Conservation (phyloP, 2,888 invertebrate species). For the Biston stratarius region DNA sequence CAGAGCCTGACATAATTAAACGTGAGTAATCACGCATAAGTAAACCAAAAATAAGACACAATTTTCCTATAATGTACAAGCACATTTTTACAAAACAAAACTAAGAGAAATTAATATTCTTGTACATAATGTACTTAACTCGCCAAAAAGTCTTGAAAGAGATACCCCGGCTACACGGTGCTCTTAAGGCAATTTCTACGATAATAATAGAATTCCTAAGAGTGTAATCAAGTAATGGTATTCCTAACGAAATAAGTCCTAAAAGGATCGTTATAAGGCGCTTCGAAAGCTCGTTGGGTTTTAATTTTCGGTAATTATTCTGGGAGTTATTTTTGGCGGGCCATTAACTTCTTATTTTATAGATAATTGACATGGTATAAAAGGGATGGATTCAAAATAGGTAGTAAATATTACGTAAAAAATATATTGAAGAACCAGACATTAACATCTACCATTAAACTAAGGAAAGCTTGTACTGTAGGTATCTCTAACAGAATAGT, state of each 20-base stretch:
- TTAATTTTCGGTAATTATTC: slow-evolving; percentile 27
- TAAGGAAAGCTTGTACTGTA: too few species aligned
- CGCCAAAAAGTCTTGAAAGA: background rate
- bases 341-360: slow-evolving; percentile 33
- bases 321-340: slow-evolving; percentile 24
- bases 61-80: too few species aligned
- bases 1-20: too few species aligned
- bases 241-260: slow-evolving; percentile 35
- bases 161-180: background rate
- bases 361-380: slow-evolving; percentile 1
- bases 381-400: slow-evolving; percentile 1
- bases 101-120: too few species aligned
- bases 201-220: slow-evolving; percentile 25
- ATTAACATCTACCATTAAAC: too few species aligned
- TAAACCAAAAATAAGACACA: too few species aligned
- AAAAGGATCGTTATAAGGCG: slow-evolving; percentile 30
- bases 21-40: too few species aligned
- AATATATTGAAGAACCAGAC: too few species aligned
- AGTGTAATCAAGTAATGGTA: slow-evolving; percentile 34
- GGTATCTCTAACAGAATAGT: too few species aligned
- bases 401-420: background rate
- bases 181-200: slow-evolving; percentile 15
- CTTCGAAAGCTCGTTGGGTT: slow-evolving; percentile 14
- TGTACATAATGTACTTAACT: too few species aligned
- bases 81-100: too few species aligned